Base-by-base conservation (phyloP, 2,113 vertebrate species). In the Cheilinus undulatus region DNA sequence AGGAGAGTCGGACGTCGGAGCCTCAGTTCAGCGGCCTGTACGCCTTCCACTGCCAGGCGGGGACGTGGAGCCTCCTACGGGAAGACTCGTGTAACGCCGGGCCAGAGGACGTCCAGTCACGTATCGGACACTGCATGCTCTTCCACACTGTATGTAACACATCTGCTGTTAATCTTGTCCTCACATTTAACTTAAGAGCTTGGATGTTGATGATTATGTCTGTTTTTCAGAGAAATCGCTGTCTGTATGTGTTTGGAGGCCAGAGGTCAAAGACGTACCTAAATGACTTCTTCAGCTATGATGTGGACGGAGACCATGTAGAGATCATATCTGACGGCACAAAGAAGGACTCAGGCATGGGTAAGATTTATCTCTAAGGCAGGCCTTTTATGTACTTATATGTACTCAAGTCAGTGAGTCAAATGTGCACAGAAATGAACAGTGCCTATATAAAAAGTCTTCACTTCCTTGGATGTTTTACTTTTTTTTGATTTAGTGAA, bases 271-370 rank as follows among this genome's bases (percentile, higher is more conserved):
- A 99, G 92, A 99, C 97, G 0, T 99, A 99, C n/a, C 94, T 99
- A 84, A 99, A 99, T 12, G 98, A 99, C 87, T 99, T 99, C 93
- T 99, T 99, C 91, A 99, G 98, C 82, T 99, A 99, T 0, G 97
- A 99, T 22, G 98, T 99, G 42, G 98, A 99, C 34, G 95, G 93
- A 20, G 97, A 99, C 84, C 98, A 99, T 0, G 97, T 99, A 57
- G 98, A 99, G 71, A 99, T 99, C 82, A 99, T 99, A 84, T 99
- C 98, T 14, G 98, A 99, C 17, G 98, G 98, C 83, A 99, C 97
- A 0, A 99, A 99, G 92, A 99, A 99, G 77, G 98, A 99, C 92
- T 98, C 98, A 10, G 98, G 98, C 58, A 99, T 99, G 97, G 98
- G 98, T 99, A 92, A 58, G 67, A 40, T 23, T 20, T 3, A 7